Percentiles rank a stretch among this genome's conserved stretches.
Evolutionary conservation across 1,140 invertebrate genomes (phyloP).

Genomic region (Leguminivora glycinivorella): DNA sequence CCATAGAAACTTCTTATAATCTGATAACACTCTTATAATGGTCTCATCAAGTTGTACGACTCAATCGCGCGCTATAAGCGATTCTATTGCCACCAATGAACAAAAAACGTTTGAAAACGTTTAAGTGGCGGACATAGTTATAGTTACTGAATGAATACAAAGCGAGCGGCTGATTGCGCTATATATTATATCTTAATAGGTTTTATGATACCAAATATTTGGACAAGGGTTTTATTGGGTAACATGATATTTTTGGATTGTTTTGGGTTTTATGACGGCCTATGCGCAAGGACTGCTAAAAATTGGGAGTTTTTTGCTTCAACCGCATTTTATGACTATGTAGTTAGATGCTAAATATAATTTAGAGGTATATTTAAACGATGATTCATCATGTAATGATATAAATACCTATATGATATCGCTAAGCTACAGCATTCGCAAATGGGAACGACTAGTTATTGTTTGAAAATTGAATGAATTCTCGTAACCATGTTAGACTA

Average conservation of each 20-base stretch:
- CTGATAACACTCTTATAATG: not conserved
- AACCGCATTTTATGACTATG: constrained; percentile 3
- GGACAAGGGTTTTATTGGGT: constrained; percentile 72
- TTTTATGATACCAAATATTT: constrained; percentile 77
- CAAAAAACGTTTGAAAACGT: constrained; percentile 50
- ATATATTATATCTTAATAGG: constrained; percentile 73
- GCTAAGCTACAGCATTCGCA: too few species aligned
- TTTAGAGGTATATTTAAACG: not conserved
- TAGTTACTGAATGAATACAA: constrained; percentile 68
- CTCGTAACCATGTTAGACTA: too few species aligned
- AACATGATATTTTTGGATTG: constrained; percentile 73
- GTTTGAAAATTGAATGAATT: too few species aligned
- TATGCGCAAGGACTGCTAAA: constrained; percentile 70
- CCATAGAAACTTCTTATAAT: not conserved
- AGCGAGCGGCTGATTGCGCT: constrained; percentile 64
- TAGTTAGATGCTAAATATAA: not conserved
- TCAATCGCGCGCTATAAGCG: too few species aligned
- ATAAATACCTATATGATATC: not conserved
- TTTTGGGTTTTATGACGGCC: constrained; percentile 67
- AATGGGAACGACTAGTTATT: too few species aligned
- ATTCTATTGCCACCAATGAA: not conserved
- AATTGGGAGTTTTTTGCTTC: constrained; percentile 10
- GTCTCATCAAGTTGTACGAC: not conserved
- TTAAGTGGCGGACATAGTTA: constrained; percentile 66
- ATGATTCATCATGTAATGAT: not conserved